Evolutionary conservation across 1,140 invertebrate species (phyloP).

Genomic region (Drosophila baimaii): DNA sequence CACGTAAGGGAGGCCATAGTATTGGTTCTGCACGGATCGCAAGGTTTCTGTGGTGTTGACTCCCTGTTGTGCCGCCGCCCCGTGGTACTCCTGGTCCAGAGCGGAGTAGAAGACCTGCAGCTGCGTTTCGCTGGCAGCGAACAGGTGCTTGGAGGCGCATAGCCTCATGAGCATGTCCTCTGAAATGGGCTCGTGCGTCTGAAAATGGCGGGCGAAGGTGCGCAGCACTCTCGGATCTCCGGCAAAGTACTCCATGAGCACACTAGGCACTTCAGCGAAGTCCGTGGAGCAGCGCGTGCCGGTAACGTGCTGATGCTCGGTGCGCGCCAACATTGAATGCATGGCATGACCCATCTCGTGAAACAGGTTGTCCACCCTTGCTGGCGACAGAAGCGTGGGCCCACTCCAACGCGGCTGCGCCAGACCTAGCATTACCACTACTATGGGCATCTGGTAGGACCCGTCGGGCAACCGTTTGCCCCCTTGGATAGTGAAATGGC

Average conservation of each 20-base stretch:
- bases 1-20: slow-evolving; percentile 94
- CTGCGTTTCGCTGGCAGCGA: slow-evolving; percentile 95
- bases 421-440: slow-evolving; percentile 97
- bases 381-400: slow-evolving; percentile 92
- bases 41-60: slow-evolving; percentile 92
- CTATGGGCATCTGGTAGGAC: slow-evolving; percentile 95
- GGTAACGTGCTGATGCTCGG: slow-evolving; percentile 98
- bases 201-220: slow-evolving; percentile 95
- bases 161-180: slow-evolving; percentile 90
- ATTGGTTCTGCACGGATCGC: slow-evolving; percentile 91
- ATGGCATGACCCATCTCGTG: slow-evolving; percentile 99
- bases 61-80: slow-evolving; percentile 85
- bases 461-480: slow-evolving; percentile 92
- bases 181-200: slow-evolving; percentile 93
- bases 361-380: slow-evolving; percentile 97
- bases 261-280: slow-evolving; percentile 98
- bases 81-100: slow-evolving; percentile 96
- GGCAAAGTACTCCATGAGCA: slow-evolving; percentile 99
- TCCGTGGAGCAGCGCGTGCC: slow-evolving; percentile 98
- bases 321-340: slow-evolving; percentile 98
- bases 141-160: slow-evolving; percentile 93
- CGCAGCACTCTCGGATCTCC: slow-evolving; percentile 93
- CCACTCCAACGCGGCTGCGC: slow-evolving; percentile 89
- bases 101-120: slow-evolving; percentile 94
- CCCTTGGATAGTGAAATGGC: slow-evolving; percentile 98